These are phyloP conservation scores for Rambutsinella grinnellia DNA, from an alignment of 2,888 invertebrate species.

Conservation along the genomic window DNA sequence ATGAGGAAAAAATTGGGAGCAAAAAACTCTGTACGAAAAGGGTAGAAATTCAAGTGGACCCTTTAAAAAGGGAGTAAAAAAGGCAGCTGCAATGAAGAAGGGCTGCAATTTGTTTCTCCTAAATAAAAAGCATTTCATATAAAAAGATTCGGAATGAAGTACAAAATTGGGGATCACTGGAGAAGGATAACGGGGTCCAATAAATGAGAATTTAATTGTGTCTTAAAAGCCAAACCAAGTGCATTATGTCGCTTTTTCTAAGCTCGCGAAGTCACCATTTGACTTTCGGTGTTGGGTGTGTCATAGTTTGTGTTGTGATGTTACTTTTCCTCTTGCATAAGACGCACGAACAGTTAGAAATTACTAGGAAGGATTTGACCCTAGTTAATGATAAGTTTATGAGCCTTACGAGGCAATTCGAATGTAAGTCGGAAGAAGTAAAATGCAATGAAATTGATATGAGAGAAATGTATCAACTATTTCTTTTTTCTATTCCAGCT, in stretches of 20 bases:
- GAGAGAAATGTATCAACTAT: not conserved
- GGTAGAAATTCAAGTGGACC: too few relatives aligned
- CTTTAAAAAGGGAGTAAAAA: not conserved
- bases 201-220: not conserved
- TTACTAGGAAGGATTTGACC: slow-evolving; percentile 31
- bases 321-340: slow-evolving; percentile 56
- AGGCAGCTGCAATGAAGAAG: not conserved
- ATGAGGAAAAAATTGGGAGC: too few relatives aligned
- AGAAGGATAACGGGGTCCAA: not conserved
- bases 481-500: slow-evolving; percentile 41
- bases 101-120: too few relatives aligned
- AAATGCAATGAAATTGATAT: not conserved
- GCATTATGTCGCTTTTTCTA: slow-evolving; percentile 27
- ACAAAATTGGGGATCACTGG: not conserved
- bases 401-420: slow-evolving; percentile 58
- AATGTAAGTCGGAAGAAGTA: slow-evolving; percentile 48
- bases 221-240: slow-evolving; percentile 9
- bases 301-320: slow-evolving; percentile 52
- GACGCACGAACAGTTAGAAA: slow-evolving; percentile 55
- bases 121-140: too few relatives aligned
- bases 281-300: slow-evolving; percentile 55
- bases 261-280: slow-evolving; percentile 56
- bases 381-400: slow-evolving; percentile 49
- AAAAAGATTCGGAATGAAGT: not conserved
- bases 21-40: too few relatives aligned